Evolutionary conservation across 1,140 invertebrate species (phyloP).

Genomic region (Brachionus paranguensis): DNA sequence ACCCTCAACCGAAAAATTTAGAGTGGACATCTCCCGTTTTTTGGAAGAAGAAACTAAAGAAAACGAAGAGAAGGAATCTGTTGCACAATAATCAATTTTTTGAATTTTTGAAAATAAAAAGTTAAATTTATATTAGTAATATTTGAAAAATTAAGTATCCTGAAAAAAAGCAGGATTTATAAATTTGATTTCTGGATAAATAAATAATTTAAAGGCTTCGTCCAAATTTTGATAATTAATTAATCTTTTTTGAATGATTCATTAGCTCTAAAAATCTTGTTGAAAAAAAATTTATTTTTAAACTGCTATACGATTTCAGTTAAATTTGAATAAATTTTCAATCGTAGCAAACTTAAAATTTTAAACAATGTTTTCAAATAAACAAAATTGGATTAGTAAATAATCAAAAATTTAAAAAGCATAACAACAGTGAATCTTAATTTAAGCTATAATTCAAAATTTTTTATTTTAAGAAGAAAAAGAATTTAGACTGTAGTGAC

Average conservation of each 20-base stretch:
- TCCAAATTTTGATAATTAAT: background rate
- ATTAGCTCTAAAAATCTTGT: background rate
- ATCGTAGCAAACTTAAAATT: background rate
- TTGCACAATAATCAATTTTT: background rate
- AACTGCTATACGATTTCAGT: background rate
- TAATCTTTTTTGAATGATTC: background rate
- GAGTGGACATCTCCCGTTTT: slow-evolving; percentile 27
- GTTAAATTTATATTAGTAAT: no score
- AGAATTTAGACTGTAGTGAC: background rate
- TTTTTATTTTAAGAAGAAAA: background rate
- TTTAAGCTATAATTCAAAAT: background rate
- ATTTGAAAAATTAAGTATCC: no score
- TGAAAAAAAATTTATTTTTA: background rate
- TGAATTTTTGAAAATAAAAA: background rate
- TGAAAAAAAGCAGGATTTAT: no score
- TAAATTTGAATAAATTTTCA: background rate
- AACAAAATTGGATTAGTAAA: background rate
- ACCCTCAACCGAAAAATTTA: slow-evolving; percentile 39
- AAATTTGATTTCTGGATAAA: background rate
- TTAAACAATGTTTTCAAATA: background rate
- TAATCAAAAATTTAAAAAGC: background rate
- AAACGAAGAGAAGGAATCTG: background rate
- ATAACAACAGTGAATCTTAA: background rate
- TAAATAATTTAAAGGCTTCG: background rate
- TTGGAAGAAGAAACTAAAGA: background rate